Evolutionary conservation across 1,140 invertebrate species (phyloP).

Genomic region (Teleogryllus occipitalis): DNA sequence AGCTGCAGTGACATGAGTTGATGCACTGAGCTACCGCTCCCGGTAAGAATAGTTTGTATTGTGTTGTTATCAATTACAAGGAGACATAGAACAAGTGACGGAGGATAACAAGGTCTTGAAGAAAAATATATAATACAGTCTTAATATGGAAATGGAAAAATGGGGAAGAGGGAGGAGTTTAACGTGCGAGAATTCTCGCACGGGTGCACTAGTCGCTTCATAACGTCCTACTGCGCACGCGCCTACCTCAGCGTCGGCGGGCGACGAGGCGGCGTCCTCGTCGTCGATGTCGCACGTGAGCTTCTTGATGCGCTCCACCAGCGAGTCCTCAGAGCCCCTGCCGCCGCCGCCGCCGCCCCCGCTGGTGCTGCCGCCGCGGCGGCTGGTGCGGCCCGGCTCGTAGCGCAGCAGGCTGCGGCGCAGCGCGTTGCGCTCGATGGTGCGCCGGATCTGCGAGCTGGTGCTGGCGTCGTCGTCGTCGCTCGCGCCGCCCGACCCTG

Average conservation of each 20-base stretch:
- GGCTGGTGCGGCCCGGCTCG: slow-evolving; percentile 30
- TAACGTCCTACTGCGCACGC: no score
- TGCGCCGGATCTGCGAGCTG: slow-evolving; percentile 38
- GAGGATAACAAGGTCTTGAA: no score
- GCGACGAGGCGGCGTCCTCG: slow-evolving; percentile 32
- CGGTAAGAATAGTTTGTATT: no score
- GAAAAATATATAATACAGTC: no score
- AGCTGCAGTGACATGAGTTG: no score
- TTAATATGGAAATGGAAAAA: no score
- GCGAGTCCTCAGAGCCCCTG: slow-evolving; percentile 43
- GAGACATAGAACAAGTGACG: no score
- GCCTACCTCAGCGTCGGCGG: not conserved
- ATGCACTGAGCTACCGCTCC: no score
- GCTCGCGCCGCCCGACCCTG: slow-evolving; percentile 1
- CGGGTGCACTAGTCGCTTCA: no score
- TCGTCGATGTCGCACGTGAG: slow-evolving; percentile 74
- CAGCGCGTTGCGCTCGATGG: slow-evolving; percentile 65
- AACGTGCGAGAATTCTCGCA: no score
- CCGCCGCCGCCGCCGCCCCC: slow-evolving; percentile 21
- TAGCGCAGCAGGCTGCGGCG: slow-evolving; percentile 59
- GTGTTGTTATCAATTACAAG: no score
- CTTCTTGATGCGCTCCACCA: slow-evolving; percentile 70
- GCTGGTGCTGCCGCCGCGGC: not conserved
- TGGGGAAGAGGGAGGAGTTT: no score
- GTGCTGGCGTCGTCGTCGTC: slow-evolving; percentile 28